phyloP scores from a whole-genome alignment of 2,113 vertebrate genomes.

The Archocentrus centrarchus region DNA sequence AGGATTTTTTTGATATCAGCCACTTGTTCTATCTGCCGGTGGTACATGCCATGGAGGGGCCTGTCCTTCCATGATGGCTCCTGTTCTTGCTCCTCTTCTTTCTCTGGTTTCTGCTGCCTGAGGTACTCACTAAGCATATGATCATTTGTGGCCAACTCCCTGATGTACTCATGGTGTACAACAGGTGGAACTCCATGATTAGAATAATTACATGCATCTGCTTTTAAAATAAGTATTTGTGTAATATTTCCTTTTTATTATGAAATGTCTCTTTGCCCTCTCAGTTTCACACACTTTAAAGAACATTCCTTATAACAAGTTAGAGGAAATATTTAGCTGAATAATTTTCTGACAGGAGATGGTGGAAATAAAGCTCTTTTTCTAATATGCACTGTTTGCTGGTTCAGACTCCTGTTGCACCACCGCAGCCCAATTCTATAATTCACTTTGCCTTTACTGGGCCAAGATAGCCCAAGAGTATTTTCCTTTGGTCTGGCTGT shows the following conservation, averaged over 20 bases:
- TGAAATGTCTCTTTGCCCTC: background rate
- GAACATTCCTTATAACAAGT: background rate
- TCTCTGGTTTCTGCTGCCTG: too few relatives aligned
- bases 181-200: background rate
- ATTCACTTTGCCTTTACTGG: constrained; percentile 55
- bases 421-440: constrained; percentile 42
- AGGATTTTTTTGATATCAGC: too few relatives aligned
- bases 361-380: constrained; percentile 17
- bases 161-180: too few relatives aligned
- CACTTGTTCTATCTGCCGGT: too few relatives aligned
- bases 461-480: constrained; percentile 58
- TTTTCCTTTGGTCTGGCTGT: constrained; percentile 58
- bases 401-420: constrained; percentile 35
- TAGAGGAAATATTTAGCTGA: background rate
- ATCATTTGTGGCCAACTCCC: too few relatives aligned
- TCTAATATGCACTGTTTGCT: background rate
- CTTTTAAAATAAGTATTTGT: too few relatives aligned
- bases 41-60: too few relatives aligned
- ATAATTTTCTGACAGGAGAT: constrained; percentile 9
- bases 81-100: too few relatives aligned
- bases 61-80: too few relatives aligned
- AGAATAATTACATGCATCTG: background rate
- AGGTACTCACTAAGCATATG: too few relatives aligned
- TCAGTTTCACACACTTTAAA: background rate
- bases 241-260: background rate